Base-by-base conservation (phyloP, 2,888 invertebrate species). In the Microchrysa polita region DNA sequence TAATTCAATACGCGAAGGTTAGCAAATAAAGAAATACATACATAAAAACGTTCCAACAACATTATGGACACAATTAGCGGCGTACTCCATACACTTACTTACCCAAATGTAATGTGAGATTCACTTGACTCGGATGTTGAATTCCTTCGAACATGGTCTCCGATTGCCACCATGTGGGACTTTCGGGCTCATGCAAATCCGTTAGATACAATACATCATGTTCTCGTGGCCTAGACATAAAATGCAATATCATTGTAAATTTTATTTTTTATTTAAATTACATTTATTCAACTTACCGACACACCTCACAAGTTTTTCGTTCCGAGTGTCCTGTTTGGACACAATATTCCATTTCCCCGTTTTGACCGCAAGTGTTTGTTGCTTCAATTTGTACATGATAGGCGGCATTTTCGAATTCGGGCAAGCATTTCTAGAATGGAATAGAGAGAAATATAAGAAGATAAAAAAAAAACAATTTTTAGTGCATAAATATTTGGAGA, bases 81-180 rank as follows among this genome's bases (percentile, higher is more conserved):
- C 2, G n/a, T 27, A 22, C 23, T 34, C 4, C 27, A 34, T 34
- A 34, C n/a, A n/a, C n/a, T 34, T 34, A 65, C 88, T 87, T 82
- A 96, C 96, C 91, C 77, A 97, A 88, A 81, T 93, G 89, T 40
- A 98, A 86, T 0, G 97, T 97, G 76, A 99, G 87, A 85, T 98
- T 98, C 79, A 99, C 97, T 84, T 92, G 92, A 80, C 91, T 92
- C 0, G 97, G 96, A 82, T 93, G 93, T 83, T 96, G 95, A 73
- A 97, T 92, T 27, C 92, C 93, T 81, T 98, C 96, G 80, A 90
- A 90, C 96, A 99, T 97, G 1, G 99, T 98, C 83, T 98, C 97
- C 0, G 97, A 97, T 83, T 97, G 97, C 97, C 97, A 97, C 95
- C 96, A 97, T 0, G 97, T 96, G 78, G 93, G 92, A 82, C 94